phyloP scores from a whole-genome alignment of 2,113 vertebrate species.

The Neodon shergylaensis region DNA sequence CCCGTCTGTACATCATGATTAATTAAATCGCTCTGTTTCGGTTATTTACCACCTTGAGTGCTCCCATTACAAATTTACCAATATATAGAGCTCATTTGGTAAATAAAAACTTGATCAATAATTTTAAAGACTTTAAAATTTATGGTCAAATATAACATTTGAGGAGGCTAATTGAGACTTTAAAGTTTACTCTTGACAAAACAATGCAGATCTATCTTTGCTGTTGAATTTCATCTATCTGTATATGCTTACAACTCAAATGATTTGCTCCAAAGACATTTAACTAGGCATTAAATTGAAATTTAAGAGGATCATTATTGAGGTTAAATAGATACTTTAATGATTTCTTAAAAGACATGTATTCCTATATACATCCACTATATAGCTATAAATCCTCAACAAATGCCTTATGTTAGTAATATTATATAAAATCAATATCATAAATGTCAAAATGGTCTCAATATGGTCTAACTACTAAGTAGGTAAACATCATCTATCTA shows the following conservation, averaged over 20 bases:
- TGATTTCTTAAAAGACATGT: slow-evolving; percentile 59
- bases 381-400: slow-evolving; percentile 14
- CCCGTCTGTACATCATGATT: background rate
- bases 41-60: background rate
- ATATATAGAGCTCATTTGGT: slow-evolving; percentile 3
- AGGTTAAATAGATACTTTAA: slow-evolving; percentile 65
- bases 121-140: background rate
- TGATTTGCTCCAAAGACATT: slow-evolving; percentile 64
- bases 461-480: background rate
- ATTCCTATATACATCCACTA: background rate
- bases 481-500: background rate
- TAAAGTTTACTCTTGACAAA: slow-evolving; percentile 39
- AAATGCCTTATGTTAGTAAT: slow-evolving; percentile 7
- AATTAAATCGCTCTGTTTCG: background rate
- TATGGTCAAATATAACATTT: background rate
- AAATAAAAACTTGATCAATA: background rate
- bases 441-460: slow-evolving; percentile 9
- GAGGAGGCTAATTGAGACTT: background rate
- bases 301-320: slow-evolving; percentile 66
- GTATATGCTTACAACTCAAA: slow-evolving; percentile 31
- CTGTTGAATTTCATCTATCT: slow-evolving; percentile 49
- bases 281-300: slow-evolving; percentile 76
- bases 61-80: background rate
- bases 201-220: background rate
- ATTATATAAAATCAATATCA: slow-evolving; percentile 27